Evolutionary conservation across 2,113 vertebrate genomes (phyloP), one percentile per base, ranked within the genome.

Genomic region (Macrotis lagotis): DNA sequence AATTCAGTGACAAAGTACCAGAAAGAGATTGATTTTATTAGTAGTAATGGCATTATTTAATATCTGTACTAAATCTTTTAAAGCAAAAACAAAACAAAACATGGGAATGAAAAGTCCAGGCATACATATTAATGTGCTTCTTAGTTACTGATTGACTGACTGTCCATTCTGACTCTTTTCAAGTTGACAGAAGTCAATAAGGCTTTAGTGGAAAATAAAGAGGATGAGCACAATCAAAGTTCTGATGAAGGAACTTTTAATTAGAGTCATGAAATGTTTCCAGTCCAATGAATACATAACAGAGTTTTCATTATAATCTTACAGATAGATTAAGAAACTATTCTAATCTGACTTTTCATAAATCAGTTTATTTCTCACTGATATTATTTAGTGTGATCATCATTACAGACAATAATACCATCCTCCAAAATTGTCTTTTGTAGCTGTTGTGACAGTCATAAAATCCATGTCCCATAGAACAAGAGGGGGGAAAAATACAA

Each of bases 151-250:
- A 89, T 2, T 94, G 96, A 92, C 49, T 94, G 24, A 16, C 37
- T 90, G 49, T 90, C 88, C 88, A 52, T 37, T 10, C 25, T 88
- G 52, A 83, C 94, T 90, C 90, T 94, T 95, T 96, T 90, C 94
- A 94, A 94, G 19, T 31, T 96, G 92, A 88, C 53, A 96, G 52
- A 37, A 31, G 47, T 95, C 22, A 0, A 94, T 89, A 93, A 92
- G 89, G 50, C 47, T 53, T n/a, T 44, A 25, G 49, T 89, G 52
- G 89, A 50, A 97, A 97, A 92, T 52, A 94, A 95, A 93, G 49
- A 59, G n/a, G 4, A 90, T 59, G 59, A 59, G 19, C 89, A 92
- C 89, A 97, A 90, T 96, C 91, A 96, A 91, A 96, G 96, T 48
- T 50, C 37, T 3, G 25, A 52, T 6, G 44, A 93, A 96, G 47